Conservation (phyloP, 2,888 invertebrate species). For the Ryuthela nishihirai region DNA sequence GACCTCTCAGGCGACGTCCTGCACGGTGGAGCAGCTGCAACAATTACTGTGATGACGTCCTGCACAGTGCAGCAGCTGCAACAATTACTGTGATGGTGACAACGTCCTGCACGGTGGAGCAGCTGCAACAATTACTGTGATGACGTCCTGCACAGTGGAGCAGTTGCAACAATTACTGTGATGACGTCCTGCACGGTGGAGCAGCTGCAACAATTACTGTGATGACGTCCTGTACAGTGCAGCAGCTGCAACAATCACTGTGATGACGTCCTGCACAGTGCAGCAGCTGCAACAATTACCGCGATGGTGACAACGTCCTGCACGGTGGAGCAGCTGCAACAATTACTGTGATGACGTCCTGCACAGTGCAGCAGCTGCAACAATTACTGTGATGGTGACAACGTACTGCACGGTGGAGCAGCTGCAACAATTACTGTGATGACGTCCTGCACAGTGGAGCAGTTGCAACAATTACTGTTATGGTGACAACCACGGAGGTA, state of each 20-base stretch:
- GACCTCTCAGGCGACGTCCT: conserved; percentile 31
- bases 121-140: conserved; percentile 19
- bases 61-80: too few species aligned
- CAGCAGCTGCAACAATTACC: too few species aligned
- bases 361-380: conserved; percentile 27
- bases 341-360: conserved; percentile 29
- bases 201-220: conserved; percentile 22
- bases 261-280: too few species aligned
- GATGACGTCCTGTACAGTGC: too few species aligned
- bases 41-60: conserved; percentile 15
- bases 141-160: conserved; percentile 33
- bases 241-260: too few species aligned
- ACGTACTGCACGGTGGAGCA: conserved; percentile 32
- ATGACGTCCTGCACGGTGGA: conserved; percentile 31
- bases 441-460: conserved; percentile 33
- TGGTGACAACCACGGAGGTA: too few species aligned
- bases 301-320: too few species aligned
- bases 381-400: conserved; percentile 22
- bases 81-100: too few species aligned
- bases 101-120: conserved; percentile 31
- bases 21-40: conserved; percentile 26
- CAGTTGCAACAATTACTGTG: conserved; percentile 22
- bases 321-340: too few species aligned
- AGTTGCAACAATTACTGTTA: conserved; percentile 20
- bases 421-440: conserved; percentile 21